phyloP scores from a whole-genome alignment of 2,113 vertebrate genomes.

The Emydocephalus ijimae region DNA sequence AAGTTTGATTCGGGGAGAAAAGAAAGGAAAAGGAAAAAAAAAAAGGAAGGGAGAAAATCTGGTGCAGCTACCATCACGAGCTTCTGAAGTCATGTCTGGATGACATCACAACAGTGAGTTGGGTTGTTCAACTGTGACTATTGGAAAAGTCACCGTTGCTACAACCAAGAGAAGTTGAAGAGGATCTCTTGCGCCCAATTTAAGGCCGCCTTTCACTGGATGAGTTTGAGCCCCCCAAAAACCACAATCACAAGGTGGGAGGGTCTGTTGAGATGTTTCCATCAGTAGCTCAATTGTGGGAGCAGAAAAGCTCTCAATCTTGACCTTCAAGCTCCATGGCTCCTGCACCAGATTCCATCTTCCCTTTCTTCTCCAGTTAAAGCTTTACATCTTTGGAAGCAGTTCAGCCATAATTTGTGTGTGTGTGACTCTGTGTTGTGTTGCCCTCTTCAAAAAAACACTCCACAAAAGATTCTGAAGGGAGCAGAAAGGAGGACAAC shows the following conservation, averaged over 20 bases:
- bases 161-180: no score
- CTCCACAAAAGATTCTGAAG: no score
- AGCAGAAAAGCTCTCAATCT: no score
- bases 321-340: no score
- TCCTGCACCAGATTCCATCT: no score
- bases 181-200: neutral
- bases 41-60: no score
- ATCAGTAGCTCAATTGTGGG: no score
- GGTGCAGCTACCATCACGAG: neutral
- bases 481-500: no score
- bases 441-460: slow-evolving; percentile 44
- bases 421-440: neutral
- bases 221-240: neutral
- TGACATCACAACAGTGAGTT: neutral
- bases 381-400: slow-evolving; percentile 68
- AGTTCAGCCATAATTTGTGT: slow-evolving; percentile 27
- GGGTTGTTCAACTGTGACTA: neutral
- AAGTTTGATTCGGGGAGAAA: neutral
- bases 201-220: neutral
- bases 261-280: neutral
- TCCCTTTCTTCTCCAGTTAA: neutral
- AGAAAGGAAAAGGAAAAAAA: neutral
- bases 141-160: neutral
- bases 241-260: neutral
- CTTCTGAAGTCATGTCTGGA: rapidly evolving